Evolutionary conservation across 2,113 vertebrate species (phyloP).

Genomic region (Rallus limicola): DNA sequence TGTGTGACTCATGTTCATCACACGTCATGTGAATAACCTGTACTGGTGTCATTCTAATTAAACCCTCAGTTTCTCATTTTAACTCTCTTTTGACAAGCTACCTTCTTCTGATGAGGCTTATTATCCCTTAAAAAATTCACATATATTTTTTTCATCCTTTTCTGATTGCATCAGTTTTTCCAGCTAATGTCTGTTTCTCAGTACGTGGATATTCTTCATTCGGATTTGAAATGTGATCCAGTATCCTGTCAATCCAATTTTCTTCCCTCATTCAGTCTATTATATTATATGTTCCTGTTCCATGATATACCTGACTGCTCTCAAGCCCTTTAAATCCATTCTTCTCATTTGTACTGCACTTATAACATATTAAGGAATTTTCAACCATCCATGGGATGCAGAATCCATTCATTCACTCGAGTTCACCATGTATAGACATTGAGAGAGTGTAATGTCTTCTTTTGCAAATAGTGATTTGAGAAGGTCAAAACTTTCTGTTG

Average conservation of each 20-base stretch:
- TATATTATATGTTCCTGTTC: not conserved
- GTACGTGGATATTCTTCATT: not conserved
- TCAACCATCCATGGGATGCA: fast-evolving
- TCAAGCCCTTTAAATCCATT: not conserved
- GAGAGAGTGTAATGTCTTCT: not conserved
- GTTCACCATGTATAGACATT: not conserved
- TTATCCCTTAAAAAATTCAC: not conserved
- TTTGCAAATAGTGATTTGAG: not conserved
- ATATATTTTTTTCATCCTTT: not conserved
- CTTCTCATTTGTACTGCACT: not conserved
- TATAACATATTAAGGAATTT: not conserved
- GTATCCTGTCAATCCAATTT: not conserved
- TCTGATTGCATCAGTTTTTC: not conserved
- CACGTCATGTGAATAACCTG: not conserved
- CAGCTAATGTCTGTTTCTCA: not conserved
- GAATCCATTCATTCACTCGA: not conserved
- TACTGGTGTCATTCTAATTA: not conserved
- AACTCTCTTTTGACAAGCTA: not conserved
- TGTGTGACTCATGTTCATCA: not conserved
- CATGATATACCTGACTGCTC: not conserved
- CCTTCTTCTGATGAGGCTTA: not conserved
- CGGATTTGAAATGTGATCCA: not conserved
- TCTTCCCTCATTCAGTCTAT: not conserved
- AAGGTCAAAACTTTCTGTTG: not conserved
- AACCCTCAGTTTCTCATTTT: not conserved